Percentiles rank a stretch among this genome's conserved stretches.
phyloP scores from a whole-genome alignment of 2,888 invertebrate species.

The Baccha elongata region DNA sequence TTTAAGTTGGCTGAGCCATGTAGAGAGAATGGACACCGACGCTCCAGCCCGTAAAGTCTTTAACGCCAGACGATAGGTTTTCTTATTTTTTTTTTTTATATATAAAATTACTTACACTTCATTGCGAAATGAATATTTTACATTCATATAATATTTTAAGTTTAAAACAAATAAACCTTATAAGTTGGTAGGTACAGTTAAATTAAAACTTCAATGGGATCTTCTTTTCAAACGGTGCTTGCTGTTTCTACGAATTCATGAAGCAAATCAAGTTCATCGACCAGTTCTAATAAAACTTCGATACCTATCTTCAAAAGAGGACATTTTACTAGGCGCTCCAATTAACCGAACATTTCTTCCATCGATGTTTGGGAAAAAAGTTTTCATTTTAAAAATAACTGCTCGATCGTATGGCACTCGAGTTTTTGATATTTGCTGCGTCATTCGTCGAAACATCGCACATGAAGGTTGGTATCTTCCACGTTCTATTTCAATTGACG shows the following conservation, averaged over 20 bases:
- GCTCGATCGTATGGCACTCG: conserved; percentile 81
- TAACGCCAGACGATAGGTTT: too few relatives aligned
- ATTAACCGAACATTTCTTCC: conserved; percentile 81
- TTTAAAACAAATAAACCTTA: conserved; percentile 38
- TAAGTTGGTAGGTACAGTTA: neutral
- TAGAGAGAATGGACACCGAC: too few relatives aligned
- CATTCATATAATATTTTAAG: conserved; percentile 61
- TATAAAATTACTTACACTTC: conserved; percentile 58
- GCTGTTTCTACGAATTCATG: conserved; percentile 79
- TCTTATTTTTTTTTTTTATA: conserved; percentile 43
- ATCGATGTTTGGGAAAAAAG: conserved; percentile 81
- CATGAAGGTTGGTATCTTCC: conserved; percentile 81
- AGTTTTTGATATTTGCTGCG: conserved; percentile 76
- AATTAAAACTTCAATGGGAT: neutral
- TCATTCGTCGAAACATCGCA: conserved; percentile 81
- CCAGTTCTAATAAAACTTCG: conserved; percentile 81
- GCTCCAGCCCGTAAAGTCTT: too few relatives aligned
- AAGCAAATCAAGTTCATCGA: conserved; percentile 80
- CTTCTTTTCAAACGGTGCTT: conserved; percentile 54
- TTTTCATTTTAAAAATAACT: conserved; percentile 82
- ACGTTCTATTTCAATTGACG: conserved; percentile 80
- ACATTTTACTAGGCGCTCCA: conserved; percentile 81
- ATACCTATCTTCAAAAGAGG: conserved; percentile 80
- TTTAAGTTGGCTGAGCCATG: too few relatives aligned
- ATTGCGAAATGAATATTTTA: conserved; percentile 51